A percentile compares a stretch with the other conserved stretches of the same genome.
Conservation (phyloP, 1,140 invertebrate species). For the Lucilia cuprina region DNA sequence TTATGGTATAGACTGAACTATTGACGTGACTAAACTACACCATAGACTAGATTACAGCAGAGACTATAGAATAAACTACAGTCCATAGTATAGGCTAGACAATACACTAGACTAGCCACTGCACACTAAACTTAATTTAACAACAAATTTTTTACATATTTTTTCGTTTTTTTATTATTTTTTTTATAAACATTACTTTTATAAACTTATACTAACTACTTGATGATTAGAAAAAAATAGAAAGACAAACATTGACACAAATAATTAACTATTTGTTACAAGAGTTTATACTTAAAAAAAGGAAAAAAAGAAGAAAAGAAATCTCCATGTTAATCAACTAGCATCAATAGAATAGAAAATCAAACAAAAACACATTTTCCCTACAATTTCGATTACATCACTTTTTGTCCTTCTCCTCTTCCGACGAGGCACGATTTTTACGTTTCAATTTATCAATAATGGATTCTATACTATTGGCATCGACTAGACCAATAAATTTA, state of each 20-base stretch:
- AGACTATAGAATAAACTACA: too few relatives aligned
- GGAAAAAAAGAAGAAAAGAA: background rate
- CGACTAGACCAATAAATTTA: slow-evolving; percentile 90
- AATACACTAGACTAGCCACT: too few relatives aligned
- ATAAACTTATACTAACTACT: background rate
- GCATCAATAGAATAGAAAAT: too few relatives aligned
- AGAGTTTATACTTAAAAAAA: background rate
- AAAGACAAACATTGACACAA: background rate
- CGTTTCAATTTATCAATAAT: slow-evolving; percentile 78
- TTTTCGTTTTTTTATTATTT: too few relatives aligned
- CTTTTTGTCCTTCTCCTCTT: slow-evolving; percentile 38
- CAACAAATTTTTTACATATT: too few relatives aligned
- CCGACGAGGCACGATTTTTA: slow-evolving; percentile 41
- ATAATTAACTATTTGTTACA: background rate
- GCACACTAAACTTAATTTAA: too few relatives aligned
- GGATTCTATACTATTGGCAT: slow-evolving; percentile 82
- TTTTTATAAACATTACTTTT: background rate
- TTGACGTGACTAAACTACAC: too few relatives aligned
- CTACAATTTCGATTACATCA: background rate
- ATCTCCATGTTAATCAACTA: background rate
- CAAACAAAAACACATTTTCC: background rate
- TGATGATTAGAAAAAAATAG: slow-evolving; percentile 13
- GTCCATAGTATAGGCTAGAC: too few relatives aligned
- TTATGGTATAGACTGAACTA: too few relatives aligned
- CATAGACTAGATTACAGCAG: too few relatives aligned